phyloP scores from a whole-genome alignment of 1,140 invertebrate genomes.

The Drosophila sulfurigaster region DNA sequence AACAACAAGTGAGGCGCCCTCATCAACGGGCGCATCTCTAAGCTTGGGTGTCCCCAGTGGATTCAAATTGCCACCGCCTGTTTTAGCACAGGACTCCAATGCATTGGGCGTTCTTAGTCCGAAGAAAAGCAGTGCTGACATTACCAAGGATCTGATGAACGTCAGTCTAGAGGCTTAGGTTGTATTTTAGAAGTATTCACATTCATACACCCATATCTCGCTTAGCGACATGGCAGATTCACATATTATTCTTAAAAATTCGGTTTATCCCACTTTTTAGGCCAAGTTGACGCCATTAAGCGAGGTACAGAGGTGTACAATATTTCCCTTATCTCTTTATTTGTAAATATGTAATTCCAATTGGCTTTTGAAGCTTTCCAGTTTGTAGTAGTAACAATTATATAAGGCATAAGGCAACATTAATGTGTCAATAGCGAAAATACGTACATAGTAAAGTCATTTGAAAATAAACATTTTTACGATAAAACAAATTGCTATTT shows the following conservation, averaged over 20 bases:
- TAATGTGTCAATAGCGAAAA: conserved; percentile 10
- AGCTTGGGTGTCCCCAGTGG: conserved; percentile 53
- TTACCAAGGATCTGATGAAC: conserved; percentile 79
- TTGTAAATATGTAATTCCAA: conserved; percentile 34
- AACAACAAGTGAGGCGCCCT: conserved; percentile 19
- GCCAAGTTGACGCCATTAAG: no score
- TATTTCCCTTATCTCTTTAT: conserved; percentile 1
- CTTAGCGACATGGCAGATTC: no score
- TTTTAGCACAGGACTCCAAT: conserved; percentile 59
- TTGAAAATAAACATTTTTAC: conserved; percentile 25
- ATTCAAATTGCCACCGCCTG: conserved; percentile 68
- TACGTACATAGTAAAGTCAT: conserved; percentile 14
- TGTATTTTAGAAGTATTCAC: conserved; percentile 24
- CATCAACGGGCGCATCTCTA: conserved; percentile 10
- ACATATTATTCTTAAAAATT: no score
- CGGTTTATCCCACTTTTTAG: no score
- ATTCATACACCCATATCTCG: no score
- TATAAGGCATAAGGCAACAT: neutral
- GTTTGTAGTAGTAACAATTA: conserved; percentile 10
- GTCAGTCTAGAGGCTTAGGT: conserved; percentile 72
- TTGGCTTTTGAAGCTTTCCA: conserved; percentile 9
- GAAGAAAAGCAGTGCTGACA: conserved; percentile 56
- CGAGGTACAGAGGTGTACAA: neutral
- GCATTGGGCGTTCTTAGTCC: conserved; percentile 38
- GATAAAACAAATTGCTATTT: neutral